Base-by-base conservation (phyloP, 1,140 invertebrate species). In the Proales similis region DNA sequence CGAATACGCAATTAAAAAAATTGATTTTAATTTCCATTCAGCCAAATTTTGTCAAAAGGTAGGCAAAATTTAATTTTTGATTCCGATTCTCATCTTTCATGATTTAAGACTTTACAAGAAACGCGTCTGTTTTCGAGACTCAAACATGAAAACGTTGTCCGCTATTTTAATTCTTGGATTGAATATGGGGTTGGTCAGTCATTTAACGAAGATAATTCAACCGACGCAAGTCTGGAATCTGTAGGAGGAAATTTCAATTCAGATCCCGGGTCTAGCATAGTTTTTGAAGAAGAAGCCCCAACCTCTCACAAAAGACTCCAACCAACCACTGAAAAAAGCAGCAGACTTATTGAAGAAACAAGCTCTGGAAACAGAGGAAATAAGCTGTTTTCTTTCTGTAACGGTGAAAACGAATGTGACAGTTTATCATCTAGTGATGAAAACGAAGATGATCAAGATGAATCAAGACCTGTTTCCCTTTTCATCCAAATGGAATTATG, bases 401-500 rank as follows among this genome's bases (percentile, higher is more conserved):
- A 36, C 9, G 14, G 33, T 14, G 14, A 36, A 36, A 36, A 36
- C 9, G 14, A 9, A 14, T 36, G 9, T 9, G 9, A 36, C 14
- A 9, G 33, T 36, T 36, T 36, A 36, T 9, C 33, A 46, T 46
- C 20, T 57, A 7, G 22, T 42, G 6, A 26, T 42, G 45, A 42
- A 11, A 24, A 42, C 17, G 26, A 24, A 53, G 17, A 33, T 49
- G 7, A 22, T 9, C n/a, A 36, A 39, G 0, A 17, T 19, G n/a
- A 42, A 2, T 27, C 7, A 30, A 14, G 38, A 57, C 22, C 20
- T 27, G 30, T 57, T 42, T 24, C 45, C 20, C 20, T 57, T 29
- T 57, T 42, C 14, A 57, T 57, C 19, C 51, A 57, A 42, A 57
- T 57, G 51, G 45, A 57, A 42, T 24, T 57, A 4, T 57, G 51